Percentiles rank a stretch among this genome's conserved stretches.
phyloP scores from a whole-genome alignment of 1,140 invertebrate species.

The Trachymyrmex cornetzi region DNA sequence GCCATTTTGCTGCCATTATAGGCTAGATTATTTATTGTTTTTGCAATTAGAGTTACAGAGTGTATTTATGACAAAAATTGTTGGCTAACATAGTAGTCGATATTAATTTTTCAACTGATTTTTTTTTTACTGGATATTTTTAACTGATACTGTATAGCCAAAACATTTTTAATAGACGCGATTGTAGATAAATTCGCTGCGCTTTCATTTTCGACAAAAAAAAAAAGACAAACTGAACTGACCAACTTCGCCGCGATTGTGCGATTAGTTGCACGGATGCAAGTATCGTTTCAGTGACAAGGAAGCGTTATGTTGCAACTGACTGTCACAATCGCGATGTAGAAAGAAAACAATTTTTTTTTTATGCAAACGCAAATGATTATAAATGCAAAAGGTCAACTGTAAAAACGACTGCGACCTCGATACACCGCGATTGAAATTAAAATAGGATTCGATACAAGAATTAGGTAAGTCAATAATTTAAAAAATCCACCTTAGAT shows the following conservation, averaged over 20 bases:
- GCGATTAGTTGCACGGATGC: constrained; percentile 38
- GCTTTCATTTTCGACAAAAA: neutral
- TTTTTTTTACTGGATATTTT: too few species aligned
- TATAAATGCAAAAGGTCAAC: constrained; percentile 40
- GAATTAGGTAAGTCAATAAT: constrained; percentile 22
- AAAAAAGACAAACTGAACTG: neutral
- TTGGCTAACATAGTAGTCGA: too few species aligned
- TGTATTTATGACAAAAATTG: too few species aligned
- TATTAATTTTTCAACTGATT: too few species aligned
- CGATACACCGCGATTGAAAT: neutral
- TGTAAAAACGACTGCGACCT: neutral
- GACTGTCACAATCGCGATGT: constrained; percentile 16
- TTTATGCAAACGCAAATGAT: constrained; percentile 1
- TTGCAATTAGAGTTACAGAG: too few species aligned
- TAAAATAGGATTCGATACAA: neutral
- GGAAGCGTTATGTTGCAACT: neutral
- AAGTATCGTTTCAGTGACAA: constrained; percentile 24
- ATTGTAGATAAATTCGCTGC: neutral
- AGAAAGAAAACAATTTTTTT: constrained; percentile 20
- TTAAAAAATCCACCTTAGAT: neutral
- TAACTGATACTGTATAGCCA: too few species aligned
- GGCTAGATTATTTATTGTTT: too few species aligned
- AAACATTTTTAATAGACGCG: too few species aligned
- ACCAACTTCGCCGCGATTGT: neutral
- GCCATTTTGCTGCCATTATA: too few species aligned